Base-by-base conservation (phyloP, 2,113 vertebrate genomes). In the Pterocles burchelli region DNA sequence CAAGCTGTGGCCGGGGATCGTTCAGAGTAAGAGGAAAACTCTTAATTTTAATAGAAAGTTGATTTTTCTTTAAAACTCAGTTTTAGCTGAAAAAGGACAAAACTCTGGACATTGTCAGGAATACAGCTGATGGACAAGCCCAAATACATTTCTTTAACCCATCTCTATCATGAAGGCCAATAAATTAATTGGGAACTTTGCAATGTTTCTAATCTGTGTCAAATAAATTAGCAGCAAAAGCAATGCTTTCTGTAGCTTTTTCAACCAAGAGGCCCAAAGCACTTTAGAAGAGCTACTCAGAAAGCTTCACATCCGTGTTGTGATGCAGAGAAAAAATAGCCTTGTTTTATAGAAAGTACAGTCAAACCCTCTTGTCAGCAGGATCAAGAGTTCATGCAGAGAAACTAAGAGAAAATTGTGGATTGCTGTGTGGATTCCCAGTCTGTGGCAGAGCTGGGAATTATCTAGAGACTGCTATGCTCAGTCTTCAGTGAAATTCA, bases 1-100 rank as follows among this genome's bases (percentile, higher is more conserved):
- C 98, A 98, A 85, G 98, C 98, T 0, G 97, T 98, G 51, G 5
- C 98, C 1, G 98, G 98, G 55, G 52, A 38, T 54, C 2, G 0
- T 45, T 41, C 97, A 28, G 61, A 72, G 98, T 98, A 96, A 97
- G 98, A 46, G n/a, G 4, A 80, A 80, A 61, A 13, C 11, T 58
- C 12, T 48, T 71, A 13, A 76, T 63, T 90, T 70, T 43, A 82
- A 67, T 6, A 63, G 41, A 54, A 80, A 71, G 57, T 21, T 76
- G 3, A 8, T 36, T 79, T 91, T 89, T 78, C 68, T 54, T 49
- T 73, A 73, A 70, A 74, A 75, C 8, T 85, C 22, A 10, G 13
- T 55, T 88, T 33, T 78, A 66, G 24, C 51, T 80, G 11, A 68
- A 89, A 73, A 62, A 65, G 4, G 8, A 11, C 20, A 15, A 59